phyloP scores from a whole-genome alignment of 2,113 vertebrate species.

The Trochalopteron elliotii region DNA sequence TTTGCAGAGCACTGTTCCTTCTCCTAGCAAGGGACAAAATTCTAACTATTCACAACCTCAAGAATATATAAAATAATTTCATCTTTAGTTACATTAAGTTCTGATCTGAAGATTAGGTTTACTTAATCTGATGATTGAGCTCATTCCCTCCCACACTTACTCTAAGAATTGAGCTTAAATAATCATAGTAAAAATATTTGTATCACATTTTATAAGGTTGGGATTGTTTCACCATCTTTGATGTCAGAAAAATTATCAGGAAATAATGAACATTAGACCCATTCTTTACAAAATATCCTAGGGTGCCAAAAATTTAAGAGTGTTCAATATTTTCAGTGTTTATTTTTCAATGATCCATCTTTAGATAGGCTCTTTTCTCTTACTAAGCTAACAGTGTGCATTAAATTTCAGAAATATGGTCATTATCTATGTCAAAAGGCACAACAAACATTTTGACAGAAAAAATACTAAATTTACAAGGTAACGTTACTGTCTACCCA shows the following conservation, averaged over 20 bases:
- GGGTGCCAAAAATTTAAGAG: neutral
- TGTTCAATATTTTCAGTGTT: neutral
- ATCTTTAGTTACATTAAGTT: neutral
- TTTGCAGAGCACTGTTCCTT: neutral
- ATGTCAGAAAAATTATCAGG: neutral
- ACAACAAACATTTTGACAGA: neutral
- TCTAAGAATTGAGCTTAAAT: neutral
- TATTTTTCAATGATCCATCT: neutral
- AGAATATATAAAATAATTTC: neutral
- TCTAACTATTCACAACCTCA: neutral
- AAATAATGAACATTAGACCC: neutral
- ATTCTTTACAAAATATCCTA: neutral
- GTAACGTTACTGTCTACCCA: neutral
- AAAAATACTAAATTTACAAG: neutral
- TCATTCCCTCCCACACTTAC: neutral
- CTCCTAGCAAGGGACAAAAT: neutral
- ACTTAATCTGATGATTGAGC: neutral
- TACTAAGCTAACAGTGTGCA: fast-evolving
- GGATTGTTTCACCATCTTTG: neutral
- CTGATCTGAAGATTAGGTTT: neutral
- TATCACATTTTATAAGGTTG: fast-evolving
- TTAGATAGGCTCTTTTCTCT: neutral
- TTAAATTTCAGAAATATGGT: neutral
- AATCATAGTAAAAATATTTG: neutral
- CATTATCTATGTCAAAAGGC: neutral